Base-by-base conservation (phyloP, 2,888 invertebrate species). In the Allygus modestus region DNA sequence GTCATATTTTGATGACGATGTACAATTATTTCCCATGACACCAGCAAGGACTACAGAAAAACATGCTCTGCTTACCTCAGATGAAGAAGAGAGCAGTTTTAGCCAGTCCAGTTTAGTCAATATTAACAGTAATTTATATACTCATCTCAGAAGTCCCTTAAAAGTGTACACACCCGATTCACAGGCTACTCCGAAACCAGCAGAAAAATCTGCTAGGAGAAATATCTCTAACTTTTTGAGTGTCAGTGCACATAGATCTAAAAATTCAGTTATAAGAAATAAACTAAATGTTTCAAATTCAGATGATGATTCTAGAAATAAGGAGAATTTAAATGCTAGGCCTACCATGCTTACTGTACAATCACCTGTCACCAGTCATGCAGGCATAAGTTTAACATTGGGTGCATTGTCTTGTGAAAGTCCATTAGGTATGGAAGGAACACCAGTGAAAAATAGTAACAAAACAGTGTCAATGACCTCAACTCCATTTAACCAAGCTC, bases 1-100 rank as follows among this genome's bases (percentile, higher is more conserved):
- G 58, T 31, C 58, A 17, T 58, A 79, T 51, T 58, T 79, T 31
- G 58, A 79, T 28, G 54, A 77, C 28, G 75, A 75, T 5, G 0
- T 28, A 1, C 4, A 43, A 28, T 15, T 77, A 15, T 77, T 31
- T 43, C 77, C 51, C 5, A 2, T 51, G 26, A 46, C 28, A 28
- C 46, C 46, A 28, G 11, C 4, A 28, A 51, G 15, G 0, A 17
- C 46, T 28, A 4, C 26, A 28, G 37, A 28, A 0, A 65, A 65
- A 28, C 26, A 65, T 65, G 15, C 31, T 5, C 15, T 65, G 65
- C 65, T 65, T 31, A 65, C 65, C 2, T 65, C 65, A 4, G 65
- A 65, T 65, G 65, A 65, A 65, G 65, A 65, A 65, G 65, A 65
- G 15, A 31, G 2, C 7, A 58, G 23, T 37, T 4, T 9, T 58